Evolutionary conservation across 2,113 vertebrate species (phyloP), one percentile per base, ranked within the genome.

Genomic region (Pimephales promelas): DNA sequence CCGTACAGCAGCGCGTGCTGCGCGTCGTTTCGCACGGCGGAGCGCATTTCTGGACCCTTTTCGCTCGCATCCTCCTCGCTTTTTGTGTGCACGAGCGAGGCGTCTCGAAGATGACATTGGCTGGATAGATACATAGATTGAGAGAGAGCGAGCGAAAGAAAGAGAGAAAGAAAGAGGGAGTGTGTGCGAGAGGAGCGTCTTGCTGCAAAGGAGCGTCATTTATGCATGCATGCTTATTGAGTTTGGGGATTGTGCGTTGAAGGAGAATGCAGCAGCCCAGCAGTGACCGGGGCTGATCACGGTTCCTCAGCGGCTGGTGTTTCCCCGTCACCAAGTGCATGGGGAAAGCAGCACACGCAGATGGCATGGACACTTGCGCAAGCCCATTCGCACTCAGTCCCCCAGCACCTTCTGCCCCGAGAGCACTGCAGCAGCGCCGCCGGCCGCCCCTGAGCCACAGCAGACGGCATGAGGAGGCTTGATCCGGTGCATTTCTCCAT

Each of bases 391-490:
- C 94, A 86, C 92, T 93, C 90, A 90, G 92, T 89, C 91, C 93
- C 91, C 92, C 86, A 81, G 82, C 89, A 76, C 72, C 72, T 68
- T 76, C 72, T 77, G 87, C 90, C 82, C 75, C 89, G 68, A 89
- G 82, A 92, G 91, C 94, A 94, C 93, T 94, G 93, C 92, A 94
- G 94, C 95, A 94, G 92, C 95, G 94, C 93, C 89, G 91, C 94
- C 93, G 93, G 92, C 94, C 90, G 93, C 93, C 92, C 92, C 93
- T 89, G 91, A 92, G 93, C 93, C 93, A 93, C 89, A 95, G 95
- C 94, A 96, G 96, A 95, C 95, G 96, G 96, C 95, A 98, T 97
- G 96, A 97, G 96, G 96, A 97, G 96, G 97, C 96, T 96, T 95
- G 96, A 96, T 96, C 95, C 96, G 93, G 93, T 96, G 91, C 95